These are phyloP conservation scores for Drosophila dives DNA, from an alignment of 2,888 invertebrate genomes.

Conservation along the genomic window DNA sequence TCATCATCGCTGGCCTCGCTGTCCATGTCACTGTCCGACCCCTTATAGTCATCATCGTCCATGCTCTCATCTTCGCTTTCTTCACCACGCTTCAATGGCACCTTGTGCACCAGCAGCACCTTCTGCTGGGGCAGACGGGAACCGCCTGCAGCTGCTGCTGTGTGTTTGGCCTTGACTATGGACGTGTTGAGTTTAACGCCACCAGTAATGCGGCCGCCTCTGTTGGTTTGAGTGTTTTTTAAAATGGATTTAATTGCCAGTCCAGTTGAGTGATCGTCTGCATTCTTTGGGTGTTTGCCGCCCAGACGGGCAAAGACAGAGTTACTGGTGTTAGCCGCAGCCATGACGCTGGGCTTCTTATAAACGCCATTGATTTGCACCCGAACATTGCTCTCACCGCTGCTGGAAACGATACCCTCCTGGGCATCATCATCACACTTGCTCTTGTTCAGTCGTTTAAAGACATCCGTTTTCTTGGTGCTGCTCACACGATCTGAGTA, in stretches of 20 bases:
- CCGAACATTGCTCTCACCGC: slow-evolving; percentile 62
- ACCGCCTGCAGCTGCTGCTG: slow-evolving; percentile 35
- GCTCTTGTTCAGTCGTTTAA: slow-evolving; percentile 77
- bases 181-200: slow-evolving; percentile 48
- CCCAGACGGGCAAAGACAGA: slow-evolving; percentile 84
- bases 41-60: slow-evolving; percentile 59
- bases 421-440: slow-evolving; percentile 63
- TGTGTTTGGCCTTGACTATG: slow-evolving; percentile 73
- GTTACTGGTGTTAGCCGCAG: slow-evolving; percentile 51
- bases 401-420: slow-evolving; percentile 70
- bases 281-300: slow-evolving; percentile 63
- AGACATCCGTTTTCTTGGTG: slow-evolving; percentile 74
- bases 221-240: slow-evolving; percentile 62
- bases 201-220: slow-evolving; percentile 1
- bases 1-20: slow-evolving; percentile 33
- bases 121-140: slow-evolving; percentile 77
- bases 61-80: slow-evolving; percentile 70
- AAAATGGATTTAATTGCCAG: slow-evolving; percentile 82
- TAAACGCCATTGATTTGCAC: slow-evolving; percentile 70
- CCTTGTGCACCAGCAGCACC: slow-evolving; percentile 84
- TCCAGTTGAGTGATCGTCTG: slow-evolving; percentile 37
- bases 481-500: slow-evolving; percentile 82
- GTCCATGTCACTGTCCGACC: slow-evolving; percentile 59
- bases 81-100: slow-evolving; percentile 82
- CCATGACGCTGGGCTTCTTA: slow-evolving; percentile 21